Evolutionary conservation across 2,113 vertebrate species (phyloP).

Genomic region (Gnathonemus echidnorhynchus): DNA sequence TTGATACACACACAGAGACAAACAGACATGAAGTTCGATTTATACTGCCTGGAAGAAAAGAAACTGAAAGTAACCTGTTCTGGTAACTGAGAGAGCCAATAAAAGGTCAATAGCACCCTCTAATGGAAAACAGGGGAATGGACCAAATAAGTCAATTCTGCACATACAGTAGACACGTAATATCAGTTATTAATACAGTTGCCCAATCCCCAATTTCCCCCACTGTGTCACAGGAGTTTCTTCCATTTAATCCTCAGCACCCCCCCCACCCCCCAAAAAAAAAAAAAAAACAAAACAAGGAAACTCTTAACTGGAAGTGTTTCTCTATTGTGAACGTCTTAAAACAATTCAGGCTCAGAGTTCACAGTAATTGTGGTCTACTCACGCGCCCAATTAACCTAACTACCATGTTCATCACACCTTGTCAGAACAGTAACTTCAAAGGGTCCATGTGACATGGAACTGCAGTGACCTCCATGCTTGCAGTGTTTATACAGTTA

Average conservation of each 20-base stretch:
- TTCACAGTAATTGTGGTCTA: neutral
- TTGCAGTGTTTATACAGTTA: neutral
- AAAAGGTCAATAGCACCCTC: neutral
- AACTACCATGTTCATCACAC: neutral
- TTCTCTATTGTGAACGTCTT: neutral
- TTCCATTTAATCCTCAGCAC: neutral
- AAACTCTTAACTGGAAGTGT: neutral
- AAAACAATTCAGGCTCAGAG: neutral
- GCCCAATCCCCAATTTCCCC: neutral
- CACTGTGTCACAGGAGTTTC: neutral
- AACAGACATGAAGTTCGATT: neutral
- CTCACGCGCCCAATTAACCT: neutral
- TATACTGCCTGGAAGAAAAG: neutral
- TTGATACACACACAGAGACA: neutral
- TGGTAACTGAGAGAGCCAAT: neutral
- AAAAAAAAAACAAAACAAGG: too few relatives aligned
- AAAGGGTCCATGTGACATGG: neutral
- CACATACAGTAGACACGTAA: neutral
- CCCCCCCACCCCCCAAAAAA: too few relatives aligned
- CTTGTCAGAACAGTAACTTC: neutral
- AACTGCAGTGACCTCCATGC: neutral
- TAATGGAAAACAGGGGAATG: neutral
- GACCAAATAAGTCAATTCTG: neutral
- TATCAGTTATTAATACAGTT: neutral
- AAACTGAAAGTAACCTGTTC: neutral